These are phyloP conservation scores for Rhadina sibilatrix DNA, from an alignment of 2,113 vertebrate genomes.

Conservation along the genomic window DNA sequence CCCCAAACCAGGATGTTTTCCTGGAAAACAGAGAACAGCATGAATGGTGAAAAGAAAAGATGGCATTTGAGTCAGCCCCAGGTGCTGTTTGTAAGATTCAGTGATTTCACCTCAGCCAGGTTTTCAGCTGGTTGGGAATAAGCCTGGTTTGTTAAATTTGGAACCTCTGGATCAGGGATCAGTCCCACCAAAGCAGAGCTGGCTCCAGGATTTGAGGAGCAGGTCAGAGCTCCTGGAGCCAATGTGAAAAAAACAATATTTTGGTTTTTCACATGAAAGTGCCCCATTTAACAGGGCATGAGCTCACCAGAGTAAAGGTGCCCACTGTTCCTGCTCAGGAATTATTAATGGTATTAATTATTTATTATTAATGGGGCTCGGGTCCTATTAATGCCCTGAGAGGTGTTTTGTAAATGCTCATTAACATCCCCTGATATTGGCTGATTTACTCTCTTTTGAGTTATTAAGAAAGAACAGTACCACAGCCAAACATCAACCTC, in stretches of 20 bases:
- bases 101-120: neutral
- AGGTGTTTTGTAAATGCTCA: neutral
- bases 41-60: neutral
- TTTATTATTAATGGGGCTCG: neutral
- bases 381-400: neutral
- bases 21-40: neutral
- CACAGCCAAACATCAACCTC: neutral
- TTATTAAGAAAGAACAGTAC: neutral
- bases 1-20: constrained; percentile 19
- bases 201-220: neutral
- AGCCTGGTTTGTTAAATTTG: neutral
- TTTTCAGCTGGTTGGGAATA: neutral
- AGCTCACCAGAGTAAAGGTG: neutral
- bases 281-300: neutral
- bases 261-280: neutral
- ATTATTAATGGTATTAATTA: neutral
- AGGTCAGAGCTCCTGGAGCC: neutral
- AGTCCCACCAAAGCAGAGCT: neutral
- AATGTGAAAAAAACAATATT: neutral
- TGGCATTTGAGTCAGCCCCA: neutral
- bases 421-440: neutral
- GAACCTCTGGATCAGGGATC: neutral
- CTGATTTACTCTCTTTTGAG: neutral
- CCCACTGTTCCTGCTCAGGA: neutral
- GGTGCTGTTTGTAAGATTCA: neutral